Evolutionary conservation across 2,113 vertebrate genomes (phyloP).

Genomic region (Ariopsis seemanni): DNA sequence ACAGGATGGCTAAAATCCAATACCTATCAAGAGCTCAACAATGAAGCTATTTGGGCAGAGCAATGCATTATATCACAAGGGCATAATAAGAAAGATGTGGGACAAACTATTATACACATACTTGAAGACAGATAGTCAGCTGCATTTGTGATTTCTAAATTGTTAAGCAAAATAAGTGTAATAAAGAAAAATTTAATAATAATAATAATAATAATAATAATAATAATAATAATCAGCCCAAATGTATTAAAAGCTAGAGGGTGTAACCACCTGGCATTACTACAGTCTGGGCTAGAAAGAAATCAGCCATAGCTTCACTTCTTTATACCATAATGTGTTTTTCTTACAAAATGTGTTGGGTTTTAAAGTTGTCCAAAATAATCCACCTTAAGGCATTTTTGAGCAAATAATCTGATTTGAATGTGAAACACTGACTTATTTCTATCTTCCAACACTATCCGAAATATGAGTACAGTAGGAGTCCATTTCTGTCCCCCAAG

Average conservation of each 20-base stretch:
- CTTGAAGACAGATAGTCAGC: neutral
- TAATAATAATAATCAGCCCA: neutral
- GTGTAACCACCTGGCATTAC: neutral
- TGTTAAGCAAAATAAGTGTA: neutral
- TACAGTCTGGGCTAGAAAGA: neutral
- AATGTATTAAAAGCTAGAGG: neutral
- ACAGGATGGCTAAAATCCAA: neutral
- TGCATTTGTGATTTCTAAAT: neutral
- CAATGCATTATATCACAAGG: neutral
- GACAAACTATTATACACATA: neutral
- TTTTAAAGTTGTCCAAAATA: neutral
- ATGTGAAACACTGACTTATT: neutral
- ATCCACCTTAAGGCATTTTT: neutral
- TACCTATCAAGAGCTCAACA: slow-evolving; percentile 1
- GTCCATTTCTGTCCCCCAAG: too few relatives aligned
- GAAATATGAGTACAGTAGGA: too few relatives aligned
- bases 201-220: neutral
- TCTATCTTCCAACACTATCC: neutral
- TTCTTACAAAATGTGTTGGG: neutral
- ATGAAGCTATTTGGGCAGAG: neutral
- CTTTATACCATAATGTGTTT: neutral
- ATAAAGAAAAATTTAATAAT: neutral
- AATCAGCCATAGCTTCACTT: neutral
- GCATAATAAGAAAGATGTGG: neutral
- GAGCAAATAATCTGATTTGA: neutral